These are phyloP conservation scores for Scaptomyza flava DNA, from an alignment of 2,888 invertebrate species.

Conservation along the genomic window DNA sequence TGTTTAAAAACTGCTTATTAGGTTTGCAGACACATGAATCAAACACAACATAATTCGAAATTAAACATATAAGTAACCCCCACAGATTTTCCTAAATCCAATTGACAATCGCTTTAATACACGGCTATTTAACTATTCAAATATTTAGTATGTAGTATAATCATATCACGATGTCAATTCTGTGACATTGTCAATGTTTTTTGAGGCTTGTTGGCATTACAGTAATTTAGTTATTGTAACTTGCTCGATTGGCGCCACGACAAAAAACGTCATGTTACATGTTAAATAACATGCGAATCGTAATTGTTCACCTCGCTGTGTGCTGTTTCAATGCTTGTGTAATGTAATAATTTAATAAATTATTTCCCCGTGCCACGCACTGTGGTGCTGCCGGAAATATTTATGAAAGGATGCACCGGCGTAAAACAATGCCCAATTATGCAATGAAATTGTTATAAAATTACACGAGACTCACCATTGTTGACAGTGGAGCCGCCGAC, in stretches of 20 bases:
- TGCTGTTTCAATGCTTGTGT: not conserved
- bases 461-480: constrained; percentile 77
- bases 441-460: constrained; percentile 7
- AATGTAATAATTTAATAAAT: constrained; percentile 51
- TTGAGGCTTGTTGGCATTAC: not conserved
- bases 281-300: constrained; percentile 23
- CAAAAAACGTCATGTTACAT: constrained; percentile 28
- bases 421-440: constrained; percentile 12
- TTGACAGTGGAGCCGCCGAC: constrained; percentile 69
- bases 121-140: constrained; percentile 3
- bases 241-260: constrained; percentile 1
- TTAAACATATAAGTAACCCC: no score
- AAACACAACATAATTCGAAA: no score
- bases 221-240: constrained; percentile 35
- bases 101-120: constrained; percentile 9
- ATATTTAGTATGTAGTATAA: constrained; percentile 8
- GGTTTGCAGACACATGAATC: no score
- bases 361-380: constrained; percentile 39
- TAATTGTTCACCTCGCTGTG: constrained; percentile 9
- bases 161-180: constrained; percentile 31
- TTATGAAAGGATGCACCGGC: constrained; percentile 8
- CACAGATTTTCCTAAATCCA: not conserved
- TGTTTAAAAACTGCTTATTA: no score
- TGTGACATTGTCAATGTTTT: constrained; percentile 23
- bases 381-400: constrained; percentile 13